Base-by-base conservation (phyloP, 2,113 vertebrate species). In the Phainopepla nitens region DNA sequence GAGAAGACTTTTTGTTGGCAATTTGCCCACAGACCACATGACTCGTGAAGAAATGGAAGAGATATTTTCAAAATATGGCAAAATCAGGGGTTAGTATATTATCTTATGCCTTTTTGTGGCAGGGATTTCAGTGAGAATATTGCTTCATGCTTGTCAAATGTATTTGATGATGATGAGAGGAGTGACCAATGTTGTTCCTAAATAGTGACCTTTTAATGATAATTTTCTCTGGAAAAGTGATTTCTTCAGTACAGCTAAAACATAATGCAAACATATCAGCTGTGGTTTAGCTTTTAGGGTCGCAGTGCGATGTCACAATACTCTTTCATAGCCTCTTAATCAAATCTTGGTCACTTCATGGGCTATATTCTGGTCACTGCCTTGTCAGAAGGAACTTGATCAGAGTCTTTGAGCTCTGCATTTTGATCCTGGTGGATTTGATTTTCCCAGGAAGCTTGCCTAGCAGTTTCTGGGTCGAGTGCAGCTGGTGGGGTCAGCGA, bases 1-100 rank as follows among this genome's bases (percentile, higher is more conserved):
- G 94, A 98, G 98, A 97, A 97, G 98, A 97, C 98, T 99, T 98
- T 99, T 98, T 98, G 98, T 99, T 92, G 98, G 98, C 95, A 99
- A 98, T 99, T 99, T 99, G 98, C 98, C 98, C 49, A 99, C 98
- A 76, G 98, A 98, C 49, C 97, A 98, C 97, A 98, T 98, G 99
- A 98, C 97, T 94, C 98, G 98, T 90, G 99, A 98, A 98, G 98
- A 99, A 97, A 97, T 99, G 98, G 98, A 98, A 98, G 98, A 98
- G 33, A 89, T 98, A 90, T 98, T 99, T 98, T 98, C 92, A 95
- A 97, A 98, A 96, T 98, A 98, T 92, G 98, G 98, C 96, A 98
- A 98, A 93, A 98, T 99, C 93, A 94, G 98, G 98, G 98, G 98
- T 99, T 98, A 99, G 98, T 98, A 98, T 98, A 65, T 95, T 96